Base-by-base conservation (phyloP, 1,140 invertebrate species). In the Trigoniulus corallinus region DNA sequence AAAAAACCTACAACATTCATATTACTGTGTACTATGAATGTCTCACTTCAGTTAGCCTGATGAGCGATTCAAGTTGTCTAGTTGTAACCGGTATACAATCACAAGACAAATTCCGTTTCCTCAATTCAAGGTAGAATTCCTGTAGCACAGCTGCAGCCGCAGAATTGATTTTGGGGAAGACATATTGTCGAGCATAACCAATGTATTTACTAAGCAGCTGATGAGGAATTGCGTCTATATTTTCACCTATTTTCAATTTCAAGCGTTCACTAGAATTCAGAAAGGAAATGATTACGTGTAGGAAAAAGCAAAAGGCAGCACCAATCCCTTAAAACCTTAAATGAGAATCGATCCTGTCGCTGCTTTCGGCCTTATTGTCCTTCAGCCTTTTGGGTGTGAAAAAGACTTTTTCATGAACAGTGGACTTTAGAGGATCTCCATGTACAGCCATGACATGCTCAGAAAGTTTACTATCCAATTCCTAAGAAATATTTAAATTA, bases 161-260 rank as follows among this genome's bases (percentile, higher is more conserved):
- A 20, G 60, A 60, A 44, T 76, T 79, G 43, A 96, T 67, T 61
- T 76, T 76, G 13, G 91, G 88, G 57, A 82, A 77, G 0, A 93
- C 83, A 70, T 91, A 88, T 64, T 88, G 82, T 48, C 81, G 76
- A 1, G 89, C 86, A 70, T 94, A 95, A 1, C 82, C 82, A 44
- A 95, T 82, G 61, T 93, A 96, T 69, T 93, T 91, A 43, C 85
- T 75, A 1, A 95, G 69, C 27, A 89, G 64, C 42, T 76, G 69
- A 29, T 78, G 68, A 4, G 88, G 83, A 51, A 96, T 72, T 1
- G 74, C 63, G 67, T 88, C 80, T 25, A 84, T 62, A 2, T 69
- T 62, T 57, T 82, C 78, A 3, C 68, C 70, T n/a, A 66, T 63
- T 44, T 68, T 66, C 45, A 77, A 61, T 55, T 74, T 76, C 42